Conservation (phyloP, 2,113 vertebrate genomes). For the Solea solea region DNA sequence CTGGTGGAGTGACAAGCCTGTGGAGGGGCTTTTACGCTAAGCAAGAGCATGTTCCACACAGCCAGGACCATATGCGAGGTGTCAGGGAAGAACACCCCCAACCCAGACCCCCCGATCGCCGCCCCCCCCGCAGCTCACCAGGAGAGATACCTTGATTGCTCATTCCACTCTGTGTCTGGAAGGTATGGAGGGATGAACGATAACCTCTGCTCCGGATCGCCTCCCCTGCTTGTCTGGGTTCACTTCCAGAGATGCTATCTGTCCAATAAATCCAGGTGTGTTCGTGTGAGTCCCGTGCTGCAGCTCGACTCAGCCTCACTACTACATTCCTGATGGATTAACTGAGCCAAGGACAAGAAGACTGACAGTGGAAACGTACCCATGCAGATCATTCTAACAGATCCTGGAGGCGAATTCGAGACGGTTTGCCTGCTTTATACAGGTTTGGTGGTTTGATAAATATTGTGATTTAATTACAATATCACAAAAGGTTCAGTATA, state of each 20-base stretch:
- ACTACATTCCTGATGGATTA: constrained; percentile 62
- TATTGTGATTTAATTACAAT: too few relatives aligned
- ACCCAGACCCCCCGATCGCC: not conserved
- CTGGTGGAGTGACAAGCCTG: constrained; percentile 62
- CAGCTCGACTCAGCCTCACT: constrained; percentile 43
- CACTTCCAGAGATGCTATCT: constrained; percentile 55
- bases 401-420: constrained; percentile 19
- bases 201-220: constrained; percentile 41
- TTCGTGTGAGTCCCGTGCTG: constrained; percentile 12
- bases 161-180: constrained; percentile 12
- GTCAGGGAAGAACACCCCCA: not conserved
- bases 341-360: constrained; percentile 19
- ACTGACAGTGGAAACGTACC: constrained; percentile 36
- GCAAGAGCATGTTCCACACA: constrained; percentile 41
- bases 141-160: constrained; percentile 14
- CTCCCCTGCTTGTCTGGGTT: constrained; percentile 33
- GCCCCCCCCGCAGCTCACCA: not conserved
- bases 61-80: constrained; percentile 22
- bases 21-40: constrained; percentile 43
- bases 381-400: constrained; percentile 9
- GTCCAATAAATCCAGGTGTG: constrained; percentile 61
- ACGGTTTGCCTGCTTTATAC: not conserved
- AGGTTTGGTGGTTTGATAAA: not conserved
- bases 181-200: constrained; percentile 13
- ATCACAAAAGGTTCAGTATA: too few relatives aligned